These are phyloP conservation scores for Oryctolagus cuniculus DNA, from an alignment of 2,113 vertebrate species.

Conservation along the genomic window mOryCun1.1 NC_091451.1:12277001-12277500, in stretches of 20 bases:
- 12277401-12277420: background rate
- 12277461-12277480: background rate
- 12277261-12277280: background rate
- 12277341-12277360: background rate
- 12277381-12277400: background rate
- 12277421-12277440: background rate
- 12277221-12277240: background rate
- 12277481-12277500: background rate
- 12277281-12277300: slow-evolving; percentile 2
- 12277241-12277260: background rate
- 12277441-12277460: background rate
- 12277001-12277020: background rate
- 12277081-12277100: background rate
- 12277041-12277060: background rate
- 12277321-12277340: background rate
- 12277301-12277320: slow-evolving; percentile 5
- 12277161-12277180: background rate
- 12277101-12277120: slow-evolving; percentile 5
- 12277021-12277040: background rate
- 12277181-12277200: slow-evolving; percentile 21
- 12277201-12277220: background rate
- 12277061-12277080: background rate
- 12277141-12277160: background rate
- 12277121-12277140: background rate
- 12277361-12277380: slow-evolving; percentile 20